Evolutionary conservation across 2,113 vertebrate species (phyloP), one percentile per base, ranked within the genome.

Genomic region (Naja naja): DNA sequence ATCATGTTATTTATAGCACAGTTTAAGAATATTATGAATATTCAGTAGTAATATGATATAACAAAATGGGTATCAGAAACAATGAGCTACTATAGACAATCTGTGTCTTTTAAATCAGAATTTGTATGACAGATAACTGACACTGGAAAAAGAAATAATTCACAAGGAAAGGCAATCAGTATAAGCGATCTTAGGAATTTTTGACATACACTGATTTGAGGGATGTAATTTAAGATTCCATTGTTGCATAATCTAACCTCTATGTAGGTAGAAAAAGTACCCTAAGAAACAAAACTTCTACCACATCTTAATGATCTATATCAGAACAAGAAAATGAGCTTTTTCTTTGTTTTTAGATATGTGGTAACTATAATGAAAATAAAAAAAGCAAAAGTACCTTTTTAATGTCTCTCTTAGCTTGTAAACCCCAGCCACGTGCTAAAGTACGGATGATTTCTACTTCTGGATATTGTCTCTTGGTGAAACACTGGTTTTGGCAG

Each of bases 401-500:
- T 96, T 99, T 99, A 97, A 99, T 99, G 97, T 99, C 98, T 0
- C 98, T 98, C 94, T 98, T 98, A 54, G 99, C 98, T 94, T 98
- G 98, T n/a, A 99, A 97, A 9, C 99, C 99, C 99, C 99, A 99
- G 91, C 99, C 99, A 90, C 99, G 97, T 20, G 98, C 98, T 93
- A 99, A 97, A 0, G 99, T 99, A 94, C 99, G 98, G 96, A 99
- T 99, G 93, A 99, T 99, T 94, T 99, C 99, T 7, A 99, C 99
- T 90, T 98, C 98, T 18, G 99, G 99, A 94, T 99, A 99, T 97
- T 99, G 98, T 20, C 99, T 98, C 95, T 99, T 99, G 93, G 98
- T 98, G 96, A 99, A 99, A 91, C 99, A 98, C 97, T 99, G 99
- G 97, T 99, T 99, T 86, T 99, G 99, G 94, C 99, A 99, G 47